Percentiles rank a stretch among this genome's conserved stretches.
These are phyloP conservation scores for Artemisiospiza belli DNA, from an alignment of 2,113 vertebrate genomes.

Conservation along the genomic window DNA sequence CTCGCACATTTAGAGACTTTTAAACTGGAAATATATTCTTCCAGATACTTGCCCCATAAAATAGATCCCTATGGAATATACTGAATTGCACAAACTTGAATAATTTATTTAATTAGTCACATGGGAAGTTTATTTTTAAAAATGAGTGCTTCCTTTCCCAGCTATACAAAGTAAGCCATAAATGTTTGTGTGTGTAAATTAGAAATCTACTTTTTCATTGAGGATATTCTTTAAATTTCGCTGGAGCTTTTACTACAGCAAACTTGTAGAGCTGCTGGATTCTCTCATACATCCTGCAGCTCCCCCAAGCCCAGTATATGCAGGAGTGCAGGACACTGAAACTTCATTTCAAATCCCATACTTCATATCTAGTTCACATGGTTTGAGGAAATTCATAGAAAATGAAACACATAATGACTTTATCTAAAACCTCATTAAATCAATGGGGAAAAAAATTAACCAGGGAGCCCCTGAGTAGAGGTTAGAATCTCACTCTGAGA, in stretches of 20 bases:
- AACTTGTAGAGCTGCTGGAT: neutral
- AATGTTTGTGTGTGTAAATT: neutral
- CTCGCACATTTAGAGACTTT: neutral
- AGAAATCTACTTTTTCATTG: neutral
- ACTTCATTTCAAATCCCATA: neutral
- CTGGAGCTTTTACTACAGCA: neutral
- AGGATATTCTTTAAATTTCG: neutral
- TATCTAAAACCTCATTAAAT: neutral
- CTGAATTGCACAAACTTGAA: neutral
- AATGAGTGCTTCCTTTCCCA: neutral
- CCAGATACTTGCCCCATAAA: neutral
- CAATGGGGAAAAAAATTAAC: neutral
- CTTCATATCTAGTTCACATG: neutral
- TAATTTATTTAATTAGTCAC: conserved; percentile 7
- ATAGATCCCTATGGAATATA: neutral
- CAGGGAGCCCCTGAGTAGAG: neutral
- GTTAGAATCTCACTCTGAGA: neutral
- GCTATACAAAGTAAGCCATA: neutral
- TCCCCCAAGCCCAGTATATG: neutral
- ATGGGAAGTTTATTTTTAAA: neutral
- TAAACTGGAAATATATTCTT: neutral
- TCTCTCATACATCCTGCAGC: neutral
- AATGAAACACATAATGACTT: neutral
- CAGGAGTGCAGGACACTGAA: neutral
- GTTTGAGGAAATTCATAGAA: neutral